phyloP scores from a whole-genome alignment of 2,113 vertebrate genomes.

The Acinonyx jubatus region DNA sequence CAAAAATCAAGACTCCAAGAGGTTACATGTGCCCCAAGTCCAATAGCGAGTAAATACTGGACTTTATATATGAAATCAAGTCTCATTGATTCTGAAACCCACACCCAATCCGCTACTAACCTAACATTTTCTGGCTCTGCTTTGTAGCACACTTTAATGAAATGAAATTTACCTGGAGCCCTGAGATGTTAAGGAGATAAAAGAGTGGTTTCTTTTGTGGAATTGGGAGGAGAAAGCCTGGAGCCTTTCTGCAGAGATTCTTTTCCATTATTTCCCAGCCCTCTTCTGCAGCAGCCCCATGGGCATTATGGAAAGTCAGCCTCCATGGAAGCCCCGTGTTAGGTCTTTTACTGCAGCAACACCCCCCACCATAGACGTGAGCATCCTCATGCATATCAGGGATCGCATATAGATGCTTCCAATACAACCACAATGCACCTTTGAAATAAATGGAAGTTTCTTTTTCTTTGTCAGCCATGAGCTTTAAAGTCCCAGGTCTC shows the following conservation, averaged over 20 bases:
- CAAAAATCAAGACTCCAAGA: constrained; percentile 2
- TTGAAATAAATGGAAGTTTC: neutral
- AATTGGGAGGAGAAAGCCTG: neutral
- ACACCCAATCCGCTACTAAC: neutral
- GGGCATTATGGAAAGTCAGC: neutral
- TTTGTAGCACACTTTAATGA: neutral
- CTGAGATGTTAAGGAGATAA: neutral
- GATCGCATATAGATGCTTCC: neutral
- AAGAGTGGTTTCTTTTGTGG: neutral
- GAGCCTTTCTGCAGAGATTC: neutral
- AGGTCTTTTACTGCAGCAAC: neutral
- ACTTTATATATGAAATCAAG: neutral
- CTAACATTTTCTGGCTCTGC: neutral
- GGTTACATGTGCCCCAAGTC: neutral
- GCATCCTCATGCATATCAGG: neutral
- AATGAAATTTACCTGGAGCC: neutral
- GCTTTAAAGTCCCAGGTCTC: constrained; percentile 42
- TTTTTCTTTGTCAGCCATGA: neutral
- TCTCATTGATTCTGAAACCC: neutral
- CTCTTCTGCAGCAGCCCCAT: neutral
- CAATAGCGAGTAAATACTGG: neutral
- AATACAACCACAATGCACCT: neutral
- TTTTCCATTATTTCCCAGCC: neutral
- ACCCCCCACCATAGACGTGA: neutral
- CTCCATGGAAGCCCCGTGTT: neutral